phyloP scores from a whole-genome alignment of 1,140 invertebrate species.

The Zaprionus inermis region DNA sequence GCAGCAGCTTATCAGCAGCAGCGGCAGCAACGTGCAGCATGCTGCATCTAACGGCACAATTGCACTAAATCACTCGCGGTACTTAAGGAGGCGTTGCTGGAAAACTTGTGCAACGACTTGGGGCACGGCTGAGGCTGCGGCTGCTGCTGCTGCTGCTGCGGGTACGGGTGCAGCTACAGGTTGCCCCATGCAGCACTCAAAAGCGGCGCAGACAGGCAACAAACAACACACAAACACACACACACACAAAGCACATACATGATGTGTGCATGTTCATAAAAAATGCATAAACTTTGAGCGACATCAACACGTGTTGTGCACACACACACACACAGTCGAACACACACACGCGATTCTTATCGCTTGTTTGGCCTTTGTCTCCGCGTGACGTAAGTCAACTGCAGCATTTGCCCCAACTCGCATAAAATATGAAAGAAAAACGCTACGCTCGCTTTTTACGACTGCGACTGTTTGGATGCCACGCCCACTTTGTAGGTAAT shows the following conservation, averaged over 20 bases:
- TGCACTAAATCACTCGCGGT: conserved; percentile 80
- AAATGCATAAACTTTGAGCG: conserved; percentile 56
- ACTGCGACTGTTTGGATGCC: conserved; percentile 18
- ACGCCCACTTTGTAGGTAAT: conserved; percentile 40
- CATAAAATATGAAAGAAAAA: conserved; percentile 8
- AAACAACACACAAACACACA: conserved; percentile 63
- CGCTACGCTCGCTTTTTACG: conserved; percentile 20
- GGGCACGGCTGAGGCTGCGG: no score
- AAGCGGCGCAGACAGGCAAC: conserved; percentile 43
- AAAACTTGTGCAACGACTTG: conserved; percentile 73
- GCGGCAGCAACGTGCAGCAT: conserved; percentile 1
- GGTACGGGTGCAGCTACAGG: conserved; percentile 37
- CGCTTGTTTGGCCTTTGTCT: conserved; percentile 58
- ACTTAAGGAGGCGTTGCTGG: conserved; percentile 76
- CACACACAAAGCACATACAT: conserved; percentile 34
- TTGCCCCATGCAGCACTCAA: conserved; percentile 49
- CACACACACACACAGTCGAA: conserved; percentile 6
- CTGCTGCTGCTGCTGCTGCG: no score
- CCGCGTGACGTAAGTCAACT: conserved; percentile 73
- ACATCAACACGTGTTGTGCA: conserved; percentile 51
- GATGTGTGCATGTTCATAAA: conserved; percentile 47
- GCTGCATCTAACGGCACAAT: conserved; percentile 62
- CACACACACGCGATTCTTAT: conserved; percentile 8
- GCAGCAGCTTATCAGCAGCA: conserved; percentile 58
- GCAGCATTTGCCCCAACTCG: conserved; percentile 53